These are phyloP conservation scores for Acanthopagrus latus DNA, from an alignment of 2,797 vertebrate species.

Conservation along the genomic window DNA sequence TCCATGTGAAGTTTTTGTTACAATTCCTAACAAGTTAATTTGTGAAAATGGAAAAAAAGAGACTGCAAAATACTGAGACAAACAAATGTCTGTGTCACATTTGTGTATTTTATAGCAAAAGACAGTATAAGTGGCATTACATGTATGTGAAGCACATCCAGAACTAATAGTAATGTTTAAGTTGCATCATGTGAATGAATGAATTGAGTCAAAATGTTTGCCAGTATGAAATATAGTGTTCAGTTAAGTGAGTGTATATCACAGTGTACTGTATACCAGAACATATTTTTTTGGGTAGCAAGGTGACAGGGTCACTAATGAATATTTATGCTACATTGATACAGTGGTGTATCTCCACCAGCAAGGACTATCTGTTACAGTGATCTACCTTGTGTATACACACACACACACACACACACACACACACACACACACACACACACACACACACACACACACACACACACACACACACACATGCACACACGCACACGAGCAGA, in stretches of 20 bases:
- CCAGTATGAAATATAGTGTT: constrained; percentile 31
- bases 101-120: neutral
- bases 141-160: too few species aligned
- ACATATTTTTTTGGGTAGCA: constrained; percentile 31
- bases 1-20: neutral
- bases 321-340: constrained; percentile 76
- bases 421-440: constrained; percentile 11
- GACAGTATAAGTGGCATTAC: neutral
- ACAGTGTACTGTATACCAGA: constrained; percentile 14
- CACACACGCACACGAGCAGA: constrained; percentile 22
- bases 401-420: constrained; percentile 27
- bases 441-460: constrained; percentile 22
- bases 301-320: constrained; percentile 68
- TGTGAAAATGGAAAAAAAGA: neutral
- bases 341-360: constrained; percentile 52
- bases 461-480: constrained; percentile 15
- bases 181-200: neutral
- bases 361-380: constrained; percentile 50
- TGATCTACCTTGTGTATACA: constrained; percentile 6
- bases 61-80: neutral
- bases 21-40: neutral
- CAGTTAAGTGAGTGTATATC: constrained; percentile 21
- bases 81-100: neutral
- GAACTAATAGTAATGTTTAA: neutral
- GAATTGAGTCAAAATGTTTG: constrained; percentile 16